Conservation (phyloP, 2,888 invertebrate genomes). For the Coelopa pilipes region DNA sequence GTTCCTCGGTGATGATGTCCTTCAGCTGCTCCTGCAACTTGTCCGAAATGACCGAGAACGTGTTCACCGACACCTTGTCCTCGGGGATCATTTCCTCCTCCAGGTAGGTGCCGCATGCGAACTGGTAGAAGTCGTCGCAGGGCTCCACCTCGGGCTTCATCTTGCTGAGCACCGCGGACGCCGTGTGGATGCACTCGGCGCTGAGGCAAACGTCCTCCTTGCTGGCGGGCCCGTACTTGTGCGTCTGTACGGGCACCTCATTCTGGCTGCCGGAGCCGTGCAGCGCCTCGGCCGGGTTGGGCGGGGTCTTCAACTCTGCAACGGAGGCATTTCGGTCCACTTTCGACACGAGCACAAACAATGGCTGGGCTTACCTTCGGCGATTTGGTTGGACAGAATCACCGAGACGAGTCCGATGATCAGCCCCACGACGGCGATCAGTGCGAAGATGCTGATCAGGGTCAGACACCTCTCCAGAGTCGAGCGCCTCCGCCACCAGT, state of each 20-base stretch:
- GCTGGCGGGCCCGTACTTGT: conserved; percentile 47
- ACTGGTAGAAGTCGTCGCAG: conserved; percentile 82
- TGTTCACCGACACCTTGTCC: conserved; percentile 69
- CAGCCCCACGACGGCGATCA: conserved; percentile 73
- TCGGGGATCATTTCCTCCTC: conserved; percentile 78
- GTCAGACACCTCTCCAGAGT: conserved; percentile 78
- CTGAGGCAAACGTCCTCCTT: conserved; percentile 73
- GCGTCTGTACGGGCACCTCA: conserved; percentile 44
- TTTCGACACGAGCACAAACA: not conserved
- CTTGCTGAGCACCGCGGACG: conserved; percentile 74
- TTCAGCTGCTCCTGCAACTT: conserved; percentile 67
- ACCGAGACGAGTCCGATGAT: conserved; percentile 73
- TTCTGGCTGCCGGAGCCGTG: conserved; percentile 53
- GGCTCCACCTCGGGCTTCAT: conserved; percentile 77
- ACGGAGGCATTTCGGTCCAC: not conserved
- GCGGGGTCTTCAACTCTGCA: conserved; percentile 46
- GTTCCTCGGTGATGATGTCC: conserved; percentile 63
- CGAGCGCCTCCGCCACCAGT: conserved; percentile 84
- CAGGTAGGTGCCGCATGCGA: conserved; percentile 79
- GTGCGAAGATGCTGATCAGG: conserved; percentile 70
- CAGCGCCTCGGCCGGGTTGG: conserved; percentile 54
- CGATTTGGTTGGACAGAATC: conserved; percentile 59
- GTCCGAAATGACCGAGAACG: conserved; percentile 67
- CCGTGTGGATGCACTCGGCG: conserved; percentile 82
- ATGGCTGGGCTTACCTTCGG: conserved; percentile 53